Percentiles rank a stretch among this genome's conserved stretches.
Conservation (phyloP, 2,888 invertebrate species). For the Cactoblastis cactorum region DNA sequence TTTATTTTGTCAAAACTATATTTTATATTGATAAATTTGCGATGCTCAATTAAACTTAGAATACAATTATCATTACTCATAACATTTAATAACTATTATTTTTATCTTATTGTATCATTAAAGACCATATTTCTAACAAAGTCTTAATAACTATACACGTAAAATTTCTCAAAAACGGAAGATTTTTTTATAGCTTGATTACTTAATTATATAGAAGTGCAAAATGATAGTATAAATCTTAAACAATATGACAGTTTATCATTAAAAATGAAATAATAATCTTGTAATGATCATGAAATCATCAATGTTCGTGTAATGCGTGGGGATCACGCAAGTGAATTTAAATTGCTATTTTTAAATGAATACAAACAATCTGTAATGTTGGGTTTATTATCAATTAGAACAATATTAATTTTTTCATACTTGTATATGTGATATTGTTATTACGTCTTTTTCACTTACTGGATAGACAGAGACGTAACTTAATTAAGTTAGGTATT, state of each 20-base stretch:
- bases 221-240: neutral
- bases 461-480: too few species aligned
- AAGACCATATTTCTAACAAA: neutral
- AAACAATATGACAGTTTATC: neutral
- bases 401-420: too few species aligned
- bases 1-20: too few species aligned
- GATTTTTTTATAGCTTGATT: neutral
- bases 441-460: too few species aligned
- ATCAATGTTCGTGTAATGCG: slow-evolving; percentile 37
- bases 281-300: slow-evolving; percentile 15
- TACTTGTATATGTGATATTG: too few species aligned
- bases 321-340: slow-evolving; percentile 44
- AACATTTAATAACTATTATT: neutral
- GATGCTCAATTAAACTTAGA: too few species aligned
- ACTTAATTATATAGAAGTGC: neutral
- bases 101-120: neutral
- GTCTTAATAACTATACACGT: neutral
- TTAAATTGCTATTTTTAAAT: slow-evolving; percentile 52
- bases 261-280: slow-evolving; percentile 1
- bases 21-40: too few species aligned
- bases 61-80: neutral
- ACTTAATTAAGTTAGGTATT: too few species aligned
- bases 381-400: slow-evolving; percentile 28
- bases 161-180: neutral
- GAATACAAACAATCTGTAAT: too few species aligned